Base-by-base conservation (phyloP, 2,888 invertebrate genomes). In the Adela reaumurella region DNA sequence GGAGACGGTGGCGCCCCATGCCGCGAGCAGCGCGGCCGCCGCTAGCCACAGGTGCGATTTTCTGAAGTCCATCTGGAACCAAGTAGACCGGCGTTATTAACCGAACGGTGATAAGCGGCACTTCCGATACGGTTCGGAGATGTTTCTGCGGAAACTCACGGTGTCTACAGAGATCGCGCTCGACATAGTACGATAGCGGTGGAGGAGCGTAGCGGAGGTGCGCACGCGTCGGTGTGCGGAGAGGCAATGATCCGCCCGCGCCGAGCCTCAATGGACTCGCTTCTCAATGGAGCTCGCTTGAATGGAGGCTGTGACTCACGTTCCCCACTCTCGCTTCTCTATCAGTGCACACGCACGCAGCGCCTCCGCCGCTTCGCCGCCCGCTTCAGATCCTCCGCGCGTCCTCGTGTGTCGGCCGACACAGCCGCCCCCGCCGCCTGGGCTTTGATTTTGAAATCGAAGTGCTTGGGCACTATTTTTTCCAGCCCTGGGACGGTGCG, bases 201-300 rank as follows among this genome's bases (percentile, higher is more conserved):
- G 74, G 68, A 56, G 66, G 63, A 62, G 72, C 67, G 68, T 68
- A 60, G 61, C 56, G 58, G 57, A 51, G 74, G 67, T 66, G 76
- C 68, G 69, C 72, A 62, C 71, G 61, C 68, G 67, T 71, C 80
- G 81, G 78, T 81, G 74, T 76, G 74, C 69, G 70, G 67, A 77
- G 68, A 72, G 66, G 76, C 76, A 76, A 74, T 74, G 74, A 76
- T 51, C 58, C 56, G 58, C 57, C 61, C 67, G 68, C 63, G 67
- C 68, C 73, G 71, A 70, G 70, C 65, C 70, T 76, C 69, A 76
- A 76, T 76, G 76, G 74, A 68, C 71, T 63, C 58, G 58, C 47
- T 61, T 59, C 67, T 69, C 69, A 69, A 68, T 69, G 69, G 64
- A 67, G 65, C 11, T 35, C 35, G 35, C 35, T 35, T 35, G 35